Conservation (phyloP, 2,113 vertebrate genomes). For the Sialia sialis region DNA sequence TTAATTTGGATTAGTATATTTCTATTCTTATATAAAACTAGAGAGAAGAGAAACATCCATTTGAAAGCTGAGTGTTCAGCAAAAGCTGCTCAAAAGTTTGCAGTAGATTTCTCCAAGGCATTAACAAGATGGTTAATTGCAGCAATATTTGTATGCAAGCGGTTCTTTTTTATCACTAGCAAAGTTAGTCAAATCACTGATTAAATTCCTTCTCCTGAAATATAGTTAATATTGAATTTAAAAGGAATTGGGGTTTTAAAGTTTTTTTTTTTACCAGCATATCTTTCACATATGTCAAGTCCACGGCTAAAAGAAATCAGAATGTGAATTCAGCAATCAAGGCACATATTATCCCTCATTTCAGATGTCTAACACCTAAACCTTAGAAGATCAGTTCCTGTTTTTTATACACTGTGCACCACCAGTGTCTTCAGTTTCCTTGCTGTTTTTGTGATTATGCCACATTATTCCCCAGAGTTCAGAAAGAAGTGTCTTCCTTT, state of each 20-base stretch:
- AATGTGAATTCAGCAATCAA: not conserved
- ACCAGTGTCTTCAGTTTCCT: not conserved
- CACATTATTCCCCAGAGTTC: not conserved
- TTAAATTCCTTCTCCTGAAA: not conserved
- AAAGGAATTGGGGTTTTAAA: not conserved
- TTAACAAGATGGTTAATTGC: not conserved
- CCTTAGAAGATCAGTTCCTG: not conserved
- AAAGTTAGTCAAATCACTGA: not conserved
- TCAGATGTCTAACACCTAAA: not conserved
- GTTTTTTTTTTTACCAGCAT: not conserved
- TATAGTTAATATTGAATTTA: not conserved
- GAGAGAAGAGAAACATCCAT: not conserved
- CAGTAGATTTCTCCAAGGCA: not conserved
- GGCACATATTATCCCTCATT: not conserved
- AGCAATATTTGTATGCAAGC: not conserved
- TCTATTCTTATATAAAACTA: not conserved
- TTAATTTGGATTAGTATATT: not conserved
- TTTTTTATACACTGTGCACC: not conserved
- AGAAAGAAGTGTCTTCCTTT: not conserved
- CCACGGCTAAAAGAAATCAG: not conserved
- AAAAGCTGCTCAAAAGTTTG: not conserved
- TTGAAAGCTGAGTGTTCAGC: not conserved
- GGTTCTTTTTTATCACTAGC: not conserved
- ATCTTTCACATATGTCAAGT: not conserved
- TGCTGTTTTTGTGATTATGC: not conserved